Conservation (phyloP, 1,140 invertebrate species). For the Drosophila erecta region DNA sequence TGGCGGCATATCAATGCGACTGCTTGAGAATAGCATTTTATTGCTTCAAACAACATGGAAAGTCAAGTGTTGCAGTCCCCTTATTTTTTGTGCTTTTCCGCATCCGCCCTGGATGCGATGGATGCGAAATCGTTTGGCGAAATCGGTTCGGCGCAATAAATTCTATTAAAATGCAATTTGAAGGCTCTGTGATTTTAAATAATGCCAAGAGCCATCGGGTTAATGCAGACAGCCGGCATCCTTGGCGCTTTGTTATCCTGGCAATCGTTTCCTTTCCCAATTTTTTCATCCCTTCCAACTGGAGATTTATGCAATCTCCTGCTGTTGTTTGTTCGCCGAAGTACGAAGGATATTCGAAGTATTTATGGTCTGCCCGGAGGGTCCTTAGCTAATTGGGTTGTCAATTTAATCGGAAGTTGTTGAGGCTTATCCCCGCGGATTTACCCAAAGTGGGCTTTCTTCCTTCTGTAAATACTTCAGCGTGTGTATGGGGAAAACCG, state of each 20-base stretch:
- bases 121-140: constrained; percentile 22
- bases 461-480: constrained; percentile 2
- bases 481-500: constrained; percentile 4
- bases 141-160: constrained; percentile 78
- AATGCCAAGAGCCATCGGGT: constrained; percentile 64
- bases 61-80: constrained; percentile 79
- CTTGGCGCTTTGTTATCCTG: constrained; percentile 51
- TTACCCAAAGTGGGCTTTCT: background rate
- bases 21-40: constrained; percentile 73
- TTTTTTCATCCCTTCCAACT: constrained; percentile 27
- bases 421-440: constrained; percentile 16
- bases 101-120: constrained; percentile 16
- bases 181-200: constrained; percentile 82
- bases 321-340: constrained; percentile 39
- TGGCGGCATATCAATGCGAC: constrained; percentile 55
- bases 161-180: constrained; percentile 83
- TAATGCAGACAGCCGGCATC: constrained; percentile 59
- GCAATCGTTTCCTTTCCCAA: constrained; percentile 17
- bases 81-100: constrained; percentile 12
- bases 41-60: constrained; percentile 76
- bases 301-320: constrained; percentile 68
- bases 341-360: constrained; percentile 52
- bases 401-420: constrained; percentile 46
- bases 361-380: constrained; percentile 48
- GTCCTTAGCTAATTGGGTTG: constrained; percentile 53